Conservation (phyloP, 2,888 invertebrate genomes). For the Thecocarcelia acutangulata region DNA sequence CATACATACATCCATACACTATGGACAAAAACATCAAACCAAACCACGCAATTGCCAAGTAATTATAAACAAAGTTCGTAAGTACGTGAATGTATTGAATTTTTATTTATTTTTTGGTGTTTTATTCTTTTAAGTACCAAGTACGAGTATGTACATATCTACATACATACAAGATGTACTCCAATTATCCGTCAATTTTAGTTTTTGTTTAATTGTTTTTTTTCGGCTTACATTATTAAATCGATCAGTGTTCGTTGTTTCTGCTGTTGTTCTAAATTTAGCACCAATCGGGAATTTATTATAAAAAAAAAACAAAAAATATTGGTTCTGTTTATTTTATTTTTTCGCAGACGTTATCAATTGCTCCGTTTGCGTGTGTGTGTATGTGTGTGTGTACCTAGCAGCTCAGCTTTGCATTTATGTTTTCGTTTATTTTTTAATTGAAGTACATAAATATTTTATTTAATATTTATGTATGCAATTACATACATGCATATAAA, state of each 20-base stretch:
- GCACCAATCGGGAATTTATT: constrained; percentile 40
- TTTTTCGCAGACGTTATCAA: constrained; percentile 57
- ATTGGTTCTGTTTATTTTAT: constrained; percentile 40
- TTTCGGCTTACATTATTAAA: background rate
- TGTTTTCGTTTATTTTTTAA: constrained; percentile 34
- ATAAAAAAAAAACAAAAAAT: constrained; percentile 23
- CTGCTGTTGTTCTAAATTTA: constrained; percentile 50
- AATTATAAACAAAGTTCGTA: constrained; percentile 43
- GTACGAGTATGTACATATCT: background rate
- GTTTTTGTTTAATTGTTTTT: constrained; percentile 2
- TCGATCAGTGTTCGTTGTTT: constrained; percentile 23
- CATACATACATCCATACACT: constrained; percentile 9
- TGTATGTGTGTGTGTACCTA: constrained; percentile 58
- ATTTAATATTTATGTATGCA: background rate
- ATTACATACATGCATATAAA: background rate
- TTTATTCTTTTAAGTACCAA: too few relatives aligned
- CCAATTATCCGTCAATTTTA: constrained; percentile 20
- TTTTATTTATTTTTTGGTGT: constrained; percentile 7
- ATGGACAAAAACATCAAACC: constrained; percentile 10
- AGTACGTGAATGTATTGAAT: constrained; percentile 31
- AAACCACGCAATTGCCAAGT: constrained; percentile 51
- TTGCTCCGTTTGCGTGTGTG: constrained; percentile 50
- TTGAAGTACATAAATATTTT: background rate
- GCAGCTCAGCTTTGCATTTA: constrained; percentile 43
- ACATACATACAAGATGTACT: too few relatives aligned